phyloP scores from a whole-genome alignment of 2,888 invertebrate species.

The Pterobdella sp. region DNA sequence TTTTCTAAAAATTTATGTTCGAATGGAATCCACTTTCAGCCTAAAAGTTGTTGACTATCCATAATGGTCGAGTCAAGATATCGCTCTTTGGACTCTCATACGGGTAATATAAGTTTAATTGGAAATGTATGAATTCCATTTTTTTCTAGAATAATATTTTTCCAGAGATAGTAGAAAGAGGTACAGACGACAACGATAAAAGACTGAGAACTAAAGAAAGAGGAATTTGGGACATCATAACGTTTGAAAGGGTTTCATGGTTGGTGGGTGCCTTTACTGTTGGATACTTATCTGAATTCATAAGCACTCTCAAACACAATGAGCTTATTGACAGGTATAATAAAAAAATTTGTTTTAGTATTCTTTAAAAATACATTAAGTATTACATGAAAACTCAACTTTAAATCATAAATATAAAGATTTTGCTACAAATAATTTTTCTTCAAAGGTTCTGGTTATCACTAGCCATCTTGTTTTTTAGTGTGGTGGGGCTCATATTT shows the following conservation, averaged over 20 bases:
- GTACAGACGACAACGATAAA: background rate
- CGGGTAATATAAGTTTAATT: background rate
- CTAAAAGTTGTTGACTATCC: too few relatives aligned
- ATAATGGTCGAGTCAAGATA: background rate
- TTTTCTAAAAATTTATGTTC: background rate
- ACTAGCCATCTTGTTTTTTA: conserved; percentile 42
- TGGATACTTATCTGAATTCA: conserved; percentile 48
- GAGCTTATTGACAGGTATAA: conserved; percentile 44
- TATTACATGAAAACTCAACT: background rate
- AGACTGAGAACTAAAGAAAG: background rate
- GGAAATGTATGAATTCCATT: background rate
- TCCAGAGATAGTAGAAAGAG: background rate
- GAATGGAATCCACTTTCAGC: too few relatives aligned
- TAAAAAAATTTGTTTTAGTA: background rate
- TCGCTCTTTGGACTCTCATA: background rate
- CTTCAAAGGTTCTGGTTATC: conserved; percentile 45
- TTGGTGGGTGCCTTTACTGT: conserved; percentile 44
- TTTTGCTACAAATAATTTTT: too few relatives aligned
- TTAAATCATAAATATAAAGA: too few relatives aligned
- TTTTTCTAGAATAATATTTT: background rate
- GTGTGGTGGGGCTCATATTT: conserved; percentile 43
- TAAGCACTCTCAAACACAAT: conserved; percentile 43
- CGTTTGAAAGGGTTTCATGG: conserved; percentile 47
- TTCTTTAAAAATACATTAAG: background rate
- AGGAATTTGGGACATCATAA: background rate